Evolutionary conservation across 37 sponge, comb jelly and placozoan genomes (phyloP).

Genomic region (Chondrilla cf. caribensis): DNA sequence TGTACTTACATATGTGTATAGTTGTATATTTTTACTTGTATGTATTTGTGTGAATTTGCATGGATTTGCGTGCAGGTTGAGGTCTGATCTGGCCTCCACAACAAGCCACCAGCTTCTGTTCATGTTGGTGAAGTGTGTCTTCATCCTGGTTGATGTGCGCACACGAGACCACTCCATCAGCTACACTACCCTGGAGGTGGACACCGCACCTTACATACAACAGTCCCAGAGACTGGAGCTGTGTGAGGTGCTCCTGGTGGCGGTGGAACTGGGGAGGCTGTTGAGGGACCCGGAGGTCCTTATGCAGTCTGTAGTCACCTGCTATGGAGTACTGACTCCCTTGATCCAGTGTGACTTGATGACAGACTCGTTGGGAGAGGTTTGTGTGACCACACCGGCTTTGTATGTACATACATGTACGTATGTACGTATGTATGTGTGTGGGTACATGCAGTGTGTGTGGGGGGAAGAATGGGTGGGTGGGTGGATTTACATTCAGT

Average conservation of each 20-base stretch:
- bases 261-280: slow-evolving; percentile 57
- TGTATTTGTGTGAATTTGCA: too few relatives aligned
- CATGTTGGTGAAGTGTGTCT: slow-evolving; percentile 43
- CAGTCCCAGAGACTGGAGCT: slow-evolving; percentile 58
- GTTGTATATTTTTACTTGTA: background rate
- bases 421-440: background rate
- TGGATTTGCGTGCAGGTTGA: background rate
- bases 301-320: slow-evolving; percentile 72
- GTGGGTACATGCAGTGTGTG: too few relatives aligned
- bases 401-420: background rate
- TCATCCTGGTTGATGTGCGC: slow-evolving; percentile 26
- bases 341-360: slow-evolving; percentile 63
- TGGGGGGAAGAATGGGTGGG: too few relatives aligned
- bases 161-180: background rate
- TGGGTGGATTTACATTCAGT: background rate
- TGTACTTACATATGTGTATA: background rate
- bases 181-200: slow-evolving; percentile 1
- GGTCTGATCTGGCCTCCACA: background rate
- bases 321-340: slow-evolving; percentile 77
- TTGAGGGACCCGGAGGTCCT: slow-evolving; percentile 58
- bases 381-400: background rate
- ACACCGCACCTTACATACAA: background rate
- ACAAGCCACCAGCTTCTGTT: slow-evolving; percentile 29
- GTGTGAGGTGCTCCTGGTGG: slow-evolving; percentile 56
- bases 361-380: slow-evolving; percentile 32